Base-by-base conservation (phyloP, 2,888 invertebrate species). In the Acleris emargana region DNA sequence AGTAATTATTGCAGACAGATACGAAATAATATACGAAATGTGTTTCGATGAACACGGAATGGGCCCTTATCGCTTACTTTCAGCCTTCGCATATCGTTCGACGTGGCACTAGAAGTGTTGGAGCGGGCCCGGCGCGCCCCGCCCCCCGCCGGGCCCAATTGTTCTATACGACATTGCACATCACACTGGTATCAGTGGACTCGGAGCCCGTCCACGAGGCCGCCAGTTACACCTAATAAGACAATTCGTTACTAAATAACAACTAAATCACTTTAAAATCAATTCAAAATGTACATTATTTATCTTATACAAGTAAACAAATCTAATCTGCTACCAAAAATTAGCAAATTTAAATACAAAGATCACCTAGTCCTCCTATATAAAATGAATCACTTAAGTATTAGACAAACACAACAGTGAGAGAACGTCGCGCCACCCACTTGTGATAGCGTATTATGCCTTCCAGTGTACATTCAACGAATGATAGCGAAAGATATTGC, bases 251-350 rank as follows among this genome's bases (percentile, higher is more conserved):
- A 89, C 91, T 89, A 91, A 86, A 91, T 91, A 91, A 91, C 89
- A 91, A 92, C 91, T 91, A 91, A 91, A 91, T 92, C 91, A 91
- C 91, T 87, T 91, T 90, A 89, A 90, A 91, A 89, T 90, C 89
- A 91, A 91, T 91, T 88, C 88, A 89, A 90, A 91, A 91, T 91
- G 89, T 92, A 92, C 91, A 91, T 88, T 90, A 90, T 85, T 87
- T 82, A 83, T 86, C 89, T 89, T 89, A 89, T 80, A 76, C 81
- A 82, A 85, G 86, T 91, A 90, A 91, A 91, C 88, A 88, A 91
- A 89, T 88, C 91, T 90, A 92, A 90, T 87, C 91, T 91, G 91
- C 91, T 91, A 91, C 87, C 88, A 91, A 91, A 91, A 91, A 90
- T 86, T 90, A 90, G 91, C 91, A 91, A 91, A 89, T 91, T 90